Conservation (phyloP, 2,888 invertebrate species). For the Eremobia ochroleuca region DNA sequence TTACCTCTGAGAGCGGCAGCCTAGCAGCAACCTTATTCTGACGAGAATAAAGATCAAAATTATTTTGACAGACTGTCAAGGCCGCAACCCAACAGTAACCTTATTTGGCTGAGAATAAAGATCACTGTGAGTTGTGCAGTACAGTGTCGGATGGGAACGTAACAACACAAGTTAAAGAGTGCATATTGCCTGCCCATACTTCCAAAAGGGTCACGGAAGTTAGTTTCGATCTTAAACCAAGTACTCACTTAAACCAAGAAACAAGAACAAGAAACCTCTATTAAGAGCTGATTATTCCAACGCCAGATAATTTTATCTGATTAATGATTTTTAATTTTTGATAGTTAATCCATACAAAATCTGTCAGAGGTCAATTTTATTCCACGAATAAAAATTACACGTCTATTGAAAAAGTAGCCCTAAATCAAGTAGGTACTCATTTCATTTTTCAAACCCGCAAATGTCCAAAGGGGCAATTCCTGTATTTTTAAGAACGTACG, state of each 20-base stretch:
- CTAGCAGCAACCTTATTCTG: background rate
- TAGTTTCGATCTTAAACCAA: background rate
- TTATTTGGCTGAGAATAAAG: background rate
- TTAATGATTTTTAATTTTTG: no score
- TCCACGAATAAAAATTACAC: no score
- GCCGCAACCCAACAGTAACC: background rate
- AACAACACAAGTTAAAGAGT: conserved; percentile 3
- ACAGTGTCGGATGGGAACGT: background rate
- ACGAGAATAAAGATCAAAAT: background rate
- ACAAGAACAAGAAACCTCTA: no score
- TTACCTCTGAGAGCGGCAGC: background rate
- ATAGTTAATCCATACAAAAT: no score
- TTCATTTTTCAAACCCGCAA: background rate
- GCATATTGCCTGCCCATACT: conserved; percentile 10
- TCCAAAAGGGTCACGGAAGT: conserved; percentile 13
- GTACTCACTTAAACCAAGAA: no score
- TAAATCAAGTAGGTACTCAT: background rate
- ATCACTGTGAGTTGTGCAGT: background rate
- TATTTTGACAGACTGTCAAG: background rate
- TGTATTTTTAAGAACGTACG: no score
- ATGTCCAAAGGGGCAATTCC: background rate
- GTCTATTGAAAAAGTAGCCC: no score
- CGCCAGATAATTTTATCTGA: no score
- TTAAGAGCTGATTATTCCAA: no score
- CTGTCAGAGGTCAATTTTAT: no score